Evolutionary conservation across 1,140 invertebrate genomes (phyloP).

Genomic region (Caerostris darwini): DNA sequence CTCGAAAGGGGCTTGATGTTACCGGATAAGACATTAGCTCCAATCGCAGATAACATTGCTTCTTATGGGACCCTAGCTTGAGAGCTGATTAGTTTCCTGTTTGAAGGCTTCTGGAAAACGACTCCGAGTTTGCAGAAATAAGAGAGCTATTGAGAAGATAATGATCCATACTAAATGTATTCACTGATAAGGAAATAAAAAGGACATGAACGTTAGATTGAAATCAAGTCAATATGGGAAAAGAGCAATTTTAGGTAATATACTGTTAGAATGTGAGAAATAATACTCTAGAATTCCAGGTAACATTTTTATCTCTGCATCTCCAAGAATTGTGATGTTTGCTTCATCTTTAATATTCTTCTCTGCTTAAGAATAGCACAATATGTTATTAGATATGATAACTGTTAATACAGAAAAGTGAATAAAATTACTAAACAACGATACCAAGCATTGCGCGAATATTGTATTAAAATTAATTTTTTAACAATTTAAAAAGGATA

Average conservation of each 20-base stretch:
- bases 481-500: too few relatives aligned
- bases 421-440: too few relatives aligned
- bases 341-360: too few relatives aligned
- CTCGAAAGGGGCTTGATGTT: background rate
- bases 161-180: constrained; percentile 60
- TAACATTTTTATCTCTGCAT: background rate
- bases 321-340: too few relatives aligned
- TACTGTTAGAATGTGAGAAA: background rate
- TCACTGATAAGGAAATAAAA: constrained; percentile 51
- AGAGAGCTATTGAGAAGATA: constrained; percentile 44
- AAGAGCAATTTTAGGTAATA: constrained; percentile 2
- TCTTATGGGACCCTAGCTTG: constrained; percentile 50
- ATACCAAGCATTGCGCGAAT: too few relatives aligned
- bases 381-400: too few relatives aligned
- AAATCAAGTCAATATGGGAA: constrained; percentile 44
- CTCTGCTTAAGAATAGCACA: too few relatives aligned
- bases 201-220: constrained; percentile 5
- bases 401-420: too few relatives aligned
- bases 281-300: background rate
- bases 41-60: constrained; percentile 53
- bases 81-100: constrained; percentile 62
- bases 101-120: constrained; percentile 31
- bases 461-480: too few relatives aligned
- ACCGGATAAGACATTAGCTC: constrained; percentile 57
- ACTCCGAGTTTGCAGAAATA: constrained; percentile 40